Percentiles rank a stretch among this genome's conserved stretches.
phyloP scores from a whole-genome alignment of 2,113 vertebrate genomes.

The Lates calcarifer region DNA sequence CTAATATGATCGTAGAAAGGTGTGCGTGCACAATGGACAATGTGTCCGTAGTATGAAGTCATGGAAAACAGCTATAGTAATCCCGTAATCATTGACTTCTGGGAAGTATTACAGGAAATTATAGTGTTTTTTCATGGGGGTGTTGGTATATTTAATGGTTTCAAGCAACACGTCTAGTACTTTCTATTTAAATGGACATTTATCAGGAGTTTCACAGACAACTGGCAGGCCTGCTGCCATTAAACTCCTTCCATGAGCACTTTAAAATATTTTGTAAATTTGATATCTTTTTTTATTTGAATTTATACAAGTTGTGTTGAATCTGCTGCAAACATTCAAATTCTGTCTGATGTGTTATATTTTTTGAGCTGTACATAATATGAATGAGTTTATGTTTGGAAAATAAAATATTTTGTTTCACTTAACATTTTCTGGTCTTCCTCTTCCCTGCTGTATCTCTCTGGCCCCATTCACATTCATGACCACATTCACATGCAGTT shows the following conservation, averaged over 20 bases:
- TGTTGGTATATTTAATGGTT: conserved; percentile 65
- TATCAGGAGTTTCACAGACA: conserved; percentile 37
- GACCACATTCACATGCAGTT: conserved; percentile 52
- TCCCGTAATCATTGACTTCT: conserved; percentile 6
- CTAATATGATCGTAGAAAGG: conserved; percentile 89
- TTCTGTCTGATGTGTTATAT: conserved; percentile 66
- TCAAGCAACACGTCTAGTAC: conserved; percentile 71
- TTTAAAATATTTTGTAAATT: conserved; percentile 80
- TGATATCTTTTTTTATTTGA: conserved; percentile 56
- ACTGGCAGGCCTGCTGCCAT: conserved; percentile 13
- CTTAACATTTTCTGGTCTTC: background rate
- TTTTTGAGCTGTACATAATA: conserved; percentile 79
- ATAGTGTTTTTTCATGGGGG: background rate
- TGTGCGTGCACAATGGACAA: conserved; percentile 88
- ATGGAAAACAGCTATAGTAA: background rate
- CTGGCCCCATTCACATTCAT: conserved; percentile 64
- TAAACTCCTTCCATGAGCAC: conserved; percentile 75
- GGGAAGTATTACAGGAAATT: conserved; percentile 5
- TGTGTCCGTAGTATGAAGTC: conserved; percentile 83
- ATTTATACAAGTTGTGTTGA: conserved; percentile 50
- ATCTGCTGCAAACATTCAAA: conserved; percentile 14
- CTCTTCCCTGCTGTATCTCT: conserved; percentile 10
- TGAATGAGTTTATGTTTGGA: conserved; percentile 74
- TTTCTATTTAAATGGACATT: conserved; percentile 78
- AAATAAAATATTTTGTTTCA: conserved; percentile 83